A percentile compares a stretch with the other conserved stretches of the same genome.
These are phyloP conservation scores for Andrena praecox DNA, from an alignment of 2,888 invertebrate species.

Conservation along the genomic window DNA sequence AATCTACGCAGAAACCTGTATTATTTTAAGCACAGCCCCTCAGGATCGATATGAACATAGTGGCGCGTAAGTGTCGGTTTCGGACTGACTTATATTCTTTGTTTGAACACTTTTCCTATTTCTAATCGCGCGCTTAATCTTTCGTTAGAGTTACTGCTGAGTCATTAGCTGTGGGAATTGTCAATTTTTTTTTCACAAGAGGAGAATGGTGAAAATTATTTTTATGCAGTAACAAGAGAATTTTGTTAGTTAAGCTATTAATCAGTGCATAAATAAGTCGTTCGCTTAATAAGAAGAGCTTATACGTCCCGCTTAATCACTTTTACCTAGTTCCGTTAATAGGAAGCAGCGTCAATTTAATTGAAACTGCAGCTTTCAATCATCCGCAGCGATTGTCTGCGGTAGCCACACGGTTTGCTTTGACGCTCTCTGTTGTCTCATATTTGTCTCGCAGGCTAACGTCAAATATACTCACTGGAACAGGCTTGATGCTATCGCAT, in stretches of 20 bases:
- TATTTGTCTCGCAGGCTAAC: constrained; percentile 40
- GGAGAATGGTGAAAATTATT: not conserved
- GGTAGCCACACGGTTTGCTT: constrained; percentile 7
- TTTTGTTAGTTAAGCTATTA: not conserved
- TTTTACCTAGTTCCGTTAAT: no score
- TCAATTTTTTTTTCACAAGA: not conserved
- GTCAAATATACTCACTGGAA: constrained; percentile 42
- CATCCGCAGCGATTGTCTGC: constrained; percentile 11
- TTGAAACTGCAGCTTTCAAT: constrained; percentile 26
- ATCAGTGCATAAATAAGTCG: no score
- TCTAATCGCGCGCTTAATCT: not conserved
- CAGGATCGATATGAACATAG: constrained; percentile 54
- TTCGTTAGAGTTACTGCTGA: constrained; percentile 1
- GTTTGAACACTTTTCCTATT: constrained; percentile 25
- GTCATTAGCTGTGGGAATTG: not conserved
- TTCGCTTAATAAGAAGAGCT: no score
- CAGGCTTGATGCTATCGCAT: constrained; percentile 37
- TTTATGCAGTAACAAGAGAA: not conserved
- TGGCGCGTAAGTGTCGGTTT: constrained; percentile 50
- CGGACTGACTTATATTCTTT: constrained; percentile 47
- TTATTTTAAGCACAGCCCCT: constrained; percentile 60
- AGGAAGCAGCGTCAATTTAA: constrained; percentile 7
- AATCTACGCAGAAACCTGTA: constrained; percentile 56
- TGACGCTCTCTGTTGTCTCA: constrained; percentile 28
- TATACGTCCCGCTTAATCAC: no score